Percentiles rank a stretch among this genome's conserved stretches.
phyloP scores from a whole-genome alignment of 1,140 invertebrate species.

The Caenorhabditis latens region DNA sequence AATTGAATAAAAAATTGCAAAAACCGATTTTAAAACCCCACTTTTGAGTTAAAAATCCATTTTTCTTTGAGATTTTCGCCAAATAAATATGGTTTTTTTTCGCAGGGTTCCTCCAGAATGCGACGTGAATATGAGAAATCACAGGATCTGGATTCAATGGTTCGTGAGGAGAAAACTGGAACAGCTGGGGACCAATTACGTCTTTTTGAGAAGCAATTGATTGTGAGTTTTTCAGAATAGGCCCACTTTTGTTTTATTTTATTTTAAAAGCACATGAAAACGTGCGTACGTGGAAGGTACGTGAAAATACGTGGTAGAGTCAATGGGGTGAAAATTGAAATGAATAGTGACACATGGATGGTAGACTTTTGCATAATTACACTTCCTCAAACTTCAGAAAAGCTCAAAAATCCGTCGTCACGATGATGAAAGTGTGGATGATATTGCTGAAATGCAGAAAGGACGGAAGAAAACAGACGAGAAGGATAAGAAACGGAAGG shows the following conservation, averaged over 20 bases:
- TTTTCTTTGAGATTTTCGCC: too few relatives aligned
- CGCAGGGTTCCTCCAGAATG: constrained; percentile 65
- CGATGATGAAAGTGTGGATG: constrained; percentile 86
- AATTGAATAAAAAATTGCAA: not conserved
- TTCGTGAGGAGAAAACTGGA: constrained; percentile 88
- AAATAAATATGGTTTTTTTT: not conserved
- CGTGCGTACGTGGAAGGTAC: too few relatives aligned
- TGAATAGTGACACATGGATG: too few relatives aligned
- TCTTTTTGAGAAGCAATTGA: constrained; percentile 85
- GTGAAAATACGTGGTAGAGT: too few relatives aligned
- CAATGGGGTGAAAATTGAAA: too few relatives aligned
- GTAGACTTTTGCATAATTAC: not conserved
- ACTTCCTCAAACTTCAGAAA: constrained; percentile 58
- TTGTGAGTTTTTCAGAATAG: constrained; percentile 78
- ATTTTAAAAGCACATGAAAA: too few relatives aligned
- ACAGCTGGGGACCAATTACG: constrained; percentile 87
- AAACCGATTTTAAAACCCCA: too few relatives aligned
- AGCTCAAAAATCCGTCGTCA: constrained; percentile 77
- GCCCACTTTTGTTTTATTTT: too few relatives aligned
- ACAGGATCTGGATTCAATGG: constrained; percentile 70
- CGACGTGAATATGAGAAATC: constrained; percentile 68
- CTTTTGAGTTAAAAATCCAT: too few relatives aligned
- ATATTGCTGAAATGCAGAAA: constrained; percentile 86
- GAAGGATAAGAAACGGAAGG: constrained; percentile 82
- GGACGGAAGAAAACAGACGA: constrained; percentile 82